Base-by-base conservation (phyloP, 2,113 vertebrate species). In the Sebastes fasciatus region DNA sequence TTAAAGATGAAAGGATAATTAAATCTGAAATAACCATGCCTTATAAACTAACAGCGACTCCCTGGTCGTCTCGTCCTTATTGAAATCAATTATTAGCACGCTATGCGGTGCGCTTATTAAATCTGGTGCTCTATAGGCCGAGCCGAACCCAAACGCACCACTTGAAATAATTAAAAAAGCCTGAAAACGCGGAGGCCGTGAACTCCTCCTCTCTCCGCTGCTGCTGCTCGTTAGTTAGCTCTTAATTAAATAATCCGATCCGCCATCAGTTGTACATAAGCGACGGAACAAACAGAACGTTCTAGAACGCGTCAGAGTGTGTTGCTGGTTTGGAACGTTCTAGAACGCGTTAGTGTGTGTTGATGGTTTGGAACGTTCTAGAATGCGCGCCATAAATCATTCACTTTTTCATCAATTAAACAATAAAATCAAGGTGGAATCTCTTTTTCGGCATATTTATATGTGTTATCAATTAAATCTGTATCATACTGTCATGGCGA, bases 191-290 rank as follows among this genome's bases (percentile, higher is more conserved):
- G 64, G 62, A 85, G 86, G 88, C 89, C 86, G 83, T 89, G 92
- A 89, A 88, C 85, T 55, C 81, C 79, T 77, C 80, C 14, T 60
- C 79, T 26, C 79, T 77, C 80, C 9, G 64, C 79, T 26, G 80
- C 84, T 79, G 84, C 81, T 86, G 86, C 87, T 79, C 86, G 71
- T 89, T 92, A 48, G 87, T 93, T 87, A 92, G 84, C 74, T 64
- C 84, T 82, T 92, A 91, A 93, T 94, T 94, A 88, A 91, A 92
- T 89, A 86, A 88, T 70, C 81, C n/a, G 34, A 82, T 21, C 43
- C 2, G 12, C 8, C 57, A 85, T 90, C 84, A 45, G 54, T 52
- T 86, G 82, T 67, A 51, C 77, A 51, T 12, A 43, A 66, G 72
- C 43, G 12, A 75, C 34, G 46, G 6, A 58, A 79, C 68, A 73